These are phyloP conservation scores for Labrus mixtus DNA, from an alignment of 2,113 vertebrate species.

Conservation along the genomic window DNA sequence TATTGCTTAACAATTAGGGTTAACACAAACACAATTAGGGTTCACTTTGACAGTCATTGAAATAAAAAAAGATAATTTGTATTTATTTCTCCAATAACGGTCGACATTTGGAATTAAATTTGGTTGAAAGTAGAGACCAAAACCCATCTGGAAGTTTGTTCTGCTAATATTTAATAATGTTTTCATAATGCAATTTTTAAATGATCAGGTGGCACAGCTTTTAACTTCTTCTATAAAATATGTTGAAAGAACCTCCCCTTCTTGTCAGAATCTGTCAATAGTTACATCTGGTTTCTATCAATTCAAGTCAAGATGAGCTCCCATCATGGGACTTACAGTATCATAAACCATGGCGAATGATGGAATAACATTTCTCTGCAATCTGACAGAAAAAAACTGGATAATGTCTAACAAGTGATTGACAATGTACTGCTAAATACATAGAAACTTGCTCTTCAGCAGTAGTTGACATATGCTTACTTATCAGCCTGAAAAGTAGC, in stretches of 20 bases:
- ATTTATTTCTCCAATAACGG: no score
- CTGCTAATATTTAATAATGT: not conserved
- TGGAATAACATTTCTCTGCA: constrained; percentile 10
- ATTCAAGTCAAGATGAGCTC: not conserved
- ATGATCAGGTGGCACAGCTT: not conserved
- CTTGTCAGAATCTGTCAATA: not conserved
- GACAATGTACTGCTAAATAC: constrained; percentile 7
- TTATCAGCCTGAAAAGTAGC: no score
- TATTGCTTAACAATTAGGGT: no score
- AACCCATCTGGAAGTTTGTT: not conserved
- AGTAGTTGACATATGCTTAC: no score
- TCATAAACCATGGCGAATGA: constrained; percentile 4
- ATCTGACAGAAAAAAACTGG: constrained; percentile 5
- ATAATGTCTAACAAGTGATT: not conserved
- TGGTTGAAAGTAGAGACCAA: no score
- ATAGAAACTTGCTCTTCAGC: constrained; percentile 3
- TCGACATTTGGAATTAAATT: no score
- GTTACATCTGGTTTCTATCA: constrained; percentile 2
- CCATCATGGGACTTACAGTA: not conserved
- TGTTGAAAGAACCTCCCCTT: no score
- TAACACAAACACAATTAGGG: no score
- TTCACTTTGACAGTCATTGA: no score
- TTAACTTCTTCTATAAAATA: not conserved
- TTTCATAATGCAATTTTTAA: no score
- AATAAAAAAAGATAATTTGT: no score